Evolutionary conservation across 2,113 vertebrate genomes (phyloP).

Genomic region (Epinephelus moara): DNA sequence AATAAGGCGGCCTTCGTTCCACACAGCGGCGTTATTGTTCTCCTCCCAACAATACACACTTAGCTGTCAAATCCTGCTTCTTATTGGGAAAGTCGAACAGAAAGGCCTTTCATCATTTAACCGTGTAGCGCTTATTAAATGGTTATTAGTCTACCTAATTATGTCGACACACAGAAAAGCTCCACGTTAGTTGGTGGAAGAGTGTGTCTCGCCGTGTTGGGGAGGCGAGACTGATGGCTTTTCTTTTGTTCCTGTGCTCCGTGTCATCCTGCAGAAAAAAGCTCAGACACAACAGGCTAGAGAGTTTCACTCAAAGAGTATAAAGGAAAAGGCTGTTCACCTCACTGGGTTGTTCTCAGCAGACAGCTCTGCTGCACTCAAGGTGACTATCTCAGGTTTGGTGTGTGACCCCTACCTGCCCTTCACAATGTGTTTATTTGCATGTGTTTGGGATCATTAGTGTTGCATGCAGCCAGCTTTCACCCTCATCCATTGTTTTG

Average conservation of each 20-base stretch:
- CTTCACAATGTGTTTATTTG: constrained; percentile 39
- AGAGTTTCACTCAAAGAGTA: constrained; percentile 97
- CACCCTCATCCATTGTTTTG: neutral
- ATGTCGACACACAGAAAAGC: constrained; percentile 15
- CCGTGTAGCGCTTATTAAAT: constrained; percentile 35
- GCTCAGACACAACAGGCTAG: constrained; percentile 92
- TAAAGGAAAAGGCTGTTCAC: constrained; percentile 96
- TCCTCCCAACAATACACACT: constrained; percentile 33
- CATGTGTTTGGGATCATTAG: constrained; percentile 38
- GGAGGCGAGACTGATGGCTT: constrained; percentile 35
- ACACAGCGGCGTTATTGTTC: constrained; percentile 63
- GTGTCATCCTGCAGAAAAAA: constrained; percentile 88
- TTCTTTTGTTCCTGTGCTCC: constrained; percentile 55
- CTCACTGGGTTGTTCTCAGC: constrained; percentile 91
- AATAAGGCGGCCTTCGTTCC: constrained; percentile 38
- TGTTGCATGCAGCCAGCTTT: constrained; percentile 21
- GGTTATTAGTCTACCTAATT: constrained; percentile 57
- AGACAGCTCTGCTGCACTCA: constrained; percentile 80
- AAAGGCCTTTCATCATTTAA: constrained; percentile 56
- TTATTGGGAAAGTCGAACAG: constrained; percentile 45
- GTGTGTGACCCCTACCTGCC: constrained; percentile 20
- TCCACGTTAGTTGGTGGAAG: constrained; percentile 18
- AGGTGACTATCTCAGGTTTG: constrained; percentile 88
- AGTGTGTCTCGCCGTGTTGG: constrained; percentile 23
- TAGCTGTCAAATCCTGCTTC: constrained; percentile 46